These are phyloP conservation scores for Leptinotarsa rubiginosa DNA, from an alignment of 2,888 invertebrate species.

Conservation along the genomic window DNA sequence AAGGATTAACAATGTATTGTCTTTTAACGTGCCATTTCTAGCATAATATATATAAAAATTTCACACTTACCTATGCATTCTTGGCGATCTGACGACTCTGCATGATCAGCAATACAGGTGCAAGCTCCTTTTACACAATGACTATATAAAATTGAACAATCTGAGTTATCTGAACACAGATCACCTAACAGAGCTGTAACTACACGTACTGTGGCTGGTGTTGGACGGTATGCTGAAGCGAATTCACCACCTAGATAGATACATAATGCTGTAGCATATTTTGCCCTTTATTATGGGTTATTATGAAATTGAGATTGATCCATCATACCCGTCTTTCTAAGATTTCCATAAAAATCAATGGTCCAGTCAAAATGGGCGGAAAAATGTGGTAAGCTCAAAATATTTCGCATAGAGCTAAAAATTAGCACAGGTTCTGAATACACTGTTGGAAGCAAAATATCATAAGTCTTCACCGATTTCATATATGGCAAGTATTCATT, in stretches of 20 bases:
- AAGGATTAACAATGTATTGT: too few species aligned
- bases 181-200: slow-evolving; percentile 81
- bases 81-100: slow-evolving; percentile 74
- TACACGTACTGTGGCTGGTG: slow-evolving; percentile 74
- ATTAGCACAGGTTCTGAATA: too few species aligned
- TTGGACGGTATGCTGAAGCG: slow-evolving; percentile 71
- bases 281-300: too few species aligned
- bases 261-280: slow-evolving; percentile 16
- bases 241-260: slow-evolving; percentile 59
- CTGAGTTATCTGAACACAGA: slow-evolving; percentile 76
- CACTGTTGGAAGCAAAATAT: too few species aligned
- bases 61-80: slow-evolving; percentile 70
- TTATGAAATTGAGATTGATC: not conserved
- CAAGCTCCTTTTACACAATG: slow-evolving; percentile 81
- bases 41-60: not conserved
- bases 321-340: not conserved
- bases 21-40: too few species aligned
- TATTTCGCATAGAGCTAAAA: too few species aligned
- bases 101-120: slow-evolving; percentile 77
- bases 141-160: slow-evolving; percentile 79
- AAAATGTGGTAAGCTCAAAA: too few species aligned
- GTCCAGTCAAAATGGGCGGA: too few species aligned
- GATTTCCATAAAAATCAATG: too few species aligned
- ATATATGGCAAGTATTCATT: too few species aligned
- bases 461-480: too few species aligned